These are phyloP conservation scores for Doryteuthis pealeii DNA, from an alignment of 1,140 invertebrate species.

Conservation along the genomic window DNA sequence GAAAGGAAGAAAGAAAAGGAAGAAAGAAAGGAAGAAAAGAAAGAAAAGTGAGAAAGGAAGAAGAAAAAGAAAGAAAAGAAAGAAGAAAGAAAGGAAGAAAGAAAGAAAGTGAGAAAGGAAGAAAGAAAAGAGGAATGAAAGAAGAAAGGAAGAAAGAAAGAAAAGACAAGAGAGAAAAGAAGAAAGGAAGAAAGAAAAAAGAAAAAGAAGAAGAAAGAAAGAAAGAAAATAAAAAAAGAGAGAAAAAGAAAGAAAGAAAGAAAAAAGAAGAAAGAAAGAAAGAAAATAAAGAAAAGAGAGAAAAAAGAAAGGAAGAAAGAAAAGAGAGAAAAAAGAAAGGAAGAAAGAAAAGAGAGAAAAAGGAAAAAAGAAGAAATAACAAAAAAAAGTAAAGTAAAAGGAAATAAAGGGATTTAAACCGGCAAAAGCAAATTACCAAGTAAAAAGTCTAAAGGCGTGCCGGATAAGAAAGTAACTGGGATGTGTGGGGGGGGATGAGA, in stretches of 20 bases:
- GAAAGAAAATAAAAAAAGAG: neutral
- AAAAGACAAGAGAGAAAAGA: too few relatives aligned
- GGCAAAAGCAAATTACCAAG: too few relatives aligned
- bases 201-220: neutral
- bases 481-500: too few relatives aligned
- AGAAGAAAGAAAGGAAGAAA: neutral
- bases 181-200: neutral
- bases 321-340: neutral
- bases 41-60: too few relatives aligned
- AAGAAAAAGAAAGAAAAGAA: neutral
- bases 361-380: neutral
- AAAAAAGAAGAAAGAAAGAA: neutral
- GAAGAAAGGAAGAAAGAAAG: too few relatives aligned
- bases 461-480: too few relatives aligned
- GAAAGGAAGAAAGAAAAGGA: neutral
- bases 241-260: neutral
- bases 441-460: too few relatives aligned
- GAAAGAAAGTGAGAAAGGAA: too few relatives aligned
- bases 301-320: neutral
- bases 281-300: neutral
- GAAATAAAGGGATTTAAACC: too few relatives aligned
- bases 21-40: neutral
- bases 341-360: neutral
- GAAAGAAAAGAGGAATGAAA: too few relatives aligned
- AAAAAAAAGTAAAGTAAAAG: too few relatives aligned